Evolutionary conservation across 2,888 invertebrate species (phyloP), one percentile per base, ranked within the genome.

Genomic region (Cataglyphis livida): DNA sequence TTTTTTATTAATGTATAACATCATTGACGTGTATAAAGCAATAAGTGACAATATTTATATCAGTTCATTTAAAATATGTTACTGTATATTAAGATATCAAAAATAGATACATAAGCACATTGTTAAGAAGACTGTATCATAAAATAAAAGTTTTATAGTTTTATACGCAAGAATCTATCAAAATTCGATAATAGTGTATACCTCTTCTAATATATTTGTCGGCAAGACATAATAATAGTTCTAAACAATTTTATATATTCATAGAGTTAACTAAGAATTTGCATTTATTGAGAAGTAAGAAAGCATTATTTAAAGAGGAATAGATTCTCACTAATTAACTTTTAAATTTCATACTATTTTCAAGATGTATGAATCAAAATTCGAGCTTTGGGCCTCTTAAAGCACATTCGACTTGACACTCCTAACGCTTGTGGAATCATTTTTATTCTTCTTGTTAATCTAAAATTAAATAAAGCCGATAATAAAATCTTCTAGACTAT

Each of bases 111-210:
- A 7, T 75, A 82, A 83, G 44, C 25, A 12, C 64, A 70, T 74
- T 78, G 65, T 73, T 84, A 83, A 61, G 84, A 89, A 92, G 90
- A 91, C 90, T 92, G 90, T 91, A 90, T 82, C 84, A 85, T 83
- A 89, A 83, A 91, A 91, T 89, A 90, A 87, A 90, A 87, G 87
- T 91, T 91, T 92, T 92, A 91, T 92, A 92, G 87, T 92, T 92
- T 92, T 90, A 88, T 91, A 87, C 79, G 81, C 70, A 59, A 21
- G 61, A 82, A 7, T 59, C 28, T 28, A 41, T 41, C 28, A 41
- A 32, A 10, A n/a, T 51, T 51, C 3, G 0, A 51, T 51, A 48
- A 51, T 51, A 51, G 18, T 44, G 3, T 5, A 51, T 51, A 51
- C 7, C 7, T n/a, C n/a, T 7, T n/a, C 18, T n/a, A 51, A 41